Evolutionary conservation across 2,888 invertebrate genomes (phyloP).

Genomic region (Drosophila mayaguana): DNA sequence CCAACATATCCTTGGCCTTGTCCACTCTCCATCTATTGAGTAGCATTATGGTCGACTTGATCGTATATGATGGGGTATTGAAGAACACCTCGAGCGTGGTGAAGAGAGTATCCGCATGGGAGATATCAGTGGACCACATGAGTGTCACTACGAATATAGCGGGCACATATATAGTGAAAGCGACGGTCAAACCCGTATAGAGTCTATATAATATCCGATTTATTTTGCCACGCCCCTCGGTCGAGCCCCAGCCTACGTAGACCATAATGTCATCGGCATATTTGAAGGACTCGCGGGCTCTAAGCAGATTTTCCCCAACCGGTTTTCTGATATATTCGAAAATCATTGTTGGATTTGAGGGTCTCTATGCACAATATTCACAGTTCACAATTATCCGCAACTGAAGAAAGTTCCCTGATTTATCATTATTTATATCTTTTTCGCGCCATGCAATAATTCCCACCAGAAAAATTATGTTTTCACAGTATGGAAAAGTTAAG

Average conservation of each 20-base stretch:
- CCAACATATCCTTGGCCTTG: constrained; percentile 22
- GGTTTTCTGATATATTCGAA: constrained; percentile 2
- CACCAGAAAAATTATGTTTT: constrained; percentile 1
- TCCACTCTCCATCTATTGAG: constrained; percentile 20
- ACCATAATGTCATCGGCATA: constrained; percentile 7
- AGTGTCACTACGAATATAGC: not conserved
- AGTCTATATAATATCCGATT: not conserved
- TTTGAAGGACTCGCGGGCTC: not conserved
- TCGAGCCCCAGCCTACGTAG: not conserved
- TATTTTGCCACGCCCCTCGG: not conserved
- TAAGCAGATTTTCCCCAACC: constrained; percentile 1
- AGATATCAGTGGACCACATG: constrained; percentile 4
- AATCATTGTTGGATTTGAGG: not conserved
- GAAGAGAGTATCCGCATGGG: constrained; percentile 16
- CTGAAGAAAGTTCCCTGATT: not conserved
- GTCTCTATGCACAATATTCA: not conserved
- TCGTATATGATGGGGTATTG: constrained; percentile 17
- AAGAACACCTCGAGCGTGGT: constrained; percentile 24
- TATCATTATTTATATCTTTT: not conserved
- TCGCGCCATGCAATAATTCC: not conserved
- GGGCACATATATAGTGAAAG: not conserved
- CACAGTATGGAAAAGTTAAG: not conserved
- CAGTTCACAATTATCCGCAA: not conserved
- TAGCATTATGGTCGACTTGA: constrained; percentile 25
- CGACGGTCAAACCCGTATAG: not conserved